A percentile compares a stretch with the other conserved stretches of the same genome.
These are phyloP conservation scores for Aplodontia rufa DNA, from an alignment of 2,113 vertebrate species.

Conservation along the genomic window DNA sequence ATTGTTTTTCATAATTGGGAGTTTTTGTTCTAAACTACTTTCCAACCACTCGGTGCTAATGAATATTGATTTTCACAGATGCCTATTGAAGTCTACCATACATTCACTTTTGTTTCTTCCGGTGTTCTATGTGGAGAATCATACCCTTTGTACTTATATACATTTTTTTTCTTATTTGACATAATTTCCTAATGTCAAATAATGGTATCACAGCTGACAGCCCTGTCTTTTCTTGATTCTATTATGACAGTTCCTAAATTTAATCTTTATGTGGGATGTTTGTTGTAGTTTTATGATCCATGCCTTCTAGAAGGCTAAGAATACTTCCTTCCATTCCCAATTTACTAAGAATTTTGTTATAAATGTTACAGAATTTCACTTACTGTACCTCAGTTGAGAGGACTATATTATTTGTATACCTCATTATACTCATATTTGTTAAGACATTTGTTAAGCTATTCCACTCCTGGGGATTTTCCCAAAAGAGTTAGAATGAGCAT, in stretches of 20 bases:
- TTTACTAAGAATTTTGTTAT: too few relatives aligned
- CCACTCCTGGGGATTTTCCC: too few relatives aligned
- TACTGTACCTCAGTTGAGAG: not conserved
- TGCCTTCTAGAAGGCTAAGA: not conserved
- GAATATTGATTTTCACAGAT: not conserved
- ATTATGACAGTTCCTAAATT: not conserved
- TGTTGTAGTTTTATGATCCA: not conserved
- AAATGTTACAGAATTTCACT: not conserved
- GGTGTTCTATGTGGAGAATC: not conserved
- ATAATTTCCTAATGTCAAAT: not conserved
- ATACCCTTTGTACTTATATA: not conserved
- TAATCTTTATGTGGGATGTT: not conserved
- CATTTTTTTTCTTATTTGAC: not conserved
- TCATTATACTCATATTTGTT: not conserved
- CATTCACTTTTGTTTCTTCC: not conserved
- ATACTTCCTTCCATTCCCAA: not conserved
- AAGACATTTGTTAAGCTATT: too few relatives aligned
- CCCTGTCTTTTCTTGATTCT: not conserved
- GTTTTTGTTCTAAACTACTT: not conserved
- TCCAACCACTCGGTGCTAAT: not conserved
- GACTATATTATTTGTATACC: not conserved
- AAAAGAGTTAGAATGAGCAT: too few relatives aligned
- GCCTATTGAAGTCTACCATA: not conserved
- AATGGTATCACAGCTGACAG: not conserved
- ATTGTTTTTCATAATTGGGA: not conserved